These are phyloP conservation scores for Andricus quercusramuli DNA, from an alignment of 2,888 invertebrate species.

Conservation along the genomic window DNA sequence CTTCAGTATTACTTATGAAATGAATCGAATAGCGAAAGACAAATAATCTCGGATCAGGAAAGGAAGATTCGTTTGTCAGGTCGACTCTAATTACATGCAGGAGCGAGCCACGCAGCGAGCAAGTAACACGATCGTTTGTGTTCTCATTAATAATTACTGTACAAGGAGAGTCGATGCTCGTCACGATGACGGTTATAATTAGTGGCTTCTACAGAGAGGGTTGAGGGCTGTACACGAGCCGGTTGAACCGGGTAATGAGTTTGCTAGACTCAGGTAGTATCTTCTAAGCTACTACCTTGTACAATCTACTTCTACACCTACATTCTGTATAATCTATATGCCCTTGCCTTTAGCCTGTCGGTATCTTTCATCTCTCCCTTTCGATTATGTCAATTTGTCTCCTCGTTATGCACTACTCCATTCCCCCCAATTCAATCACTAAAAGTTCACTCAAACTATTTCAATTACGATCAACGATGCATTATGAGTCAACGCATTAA, in stretches of 20 bases:
- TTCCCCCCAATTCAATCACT: constrained; percentile 6
- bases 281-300: constrained; percentile 20
- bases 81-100: constrained; percentile 21
- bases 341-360: neutral
- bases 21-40: neutral
- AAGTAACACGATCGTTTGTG: constrained; percentile 64
- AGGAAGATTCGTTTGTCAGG: constrained; percentile 31
- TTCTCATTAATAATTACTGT: constrained; percentile 68
- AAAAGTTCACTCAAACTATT: neutral
- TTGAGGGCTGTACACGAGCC: constrained; percentile 46
- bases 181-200: constrained; percentile 70
- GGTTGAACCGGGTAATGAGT: constrained; percentile 48
- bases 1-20: neutral
- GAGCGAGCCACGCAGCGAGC: constrained; percentile 45
- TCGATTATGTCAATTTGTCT: constrained; percentile 37
- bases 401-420: neutral
- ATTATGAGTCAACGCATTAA: neutral
- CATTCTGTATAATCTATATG: neutral
- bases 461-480: neutral
- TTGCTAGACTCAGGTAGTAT: constrained; percentile 24
- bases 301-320: neutral
- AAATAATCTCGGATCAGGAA: neutral
- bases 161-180: constrained; percentile 66
- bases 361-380: constrained; percentile 33
- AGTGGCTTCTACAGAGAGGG: constrained; percentile 55